Evolutionary conservation across 2,113 vertebrate genomes (phyloP), one percentile per base, ranked within the genome.

Genomic region (Megaceryle maxima): DNA sequence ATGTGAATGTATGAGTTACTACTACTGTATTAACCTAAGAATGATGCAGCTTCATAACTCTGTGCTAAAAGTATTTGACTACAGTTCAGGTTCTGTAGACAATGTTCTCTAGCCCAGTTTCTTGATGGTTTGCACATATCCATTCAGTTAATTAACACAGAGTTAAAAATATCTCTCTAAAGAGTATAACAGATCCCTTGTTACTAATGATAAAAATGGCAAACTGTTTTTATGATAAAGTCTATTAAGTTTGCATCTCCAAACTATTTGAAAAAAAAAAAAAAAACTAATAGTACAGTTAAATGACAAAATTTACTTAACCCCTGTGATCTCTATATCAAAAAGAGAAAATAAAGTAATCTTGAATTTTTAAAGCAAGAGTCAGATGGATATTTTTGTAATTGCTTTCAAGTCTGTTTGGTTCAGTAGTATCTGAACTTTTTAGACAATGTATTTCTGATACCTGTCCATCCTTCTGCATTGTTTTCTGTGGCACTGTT

Each of bases 151-250:
- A 86, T 92, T 88, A 88, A 86, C 35, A 33, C 22, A 66, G 39
- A 92, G 46, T 75, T 93, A 67, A 92, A 95, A 95, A 87, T 94
- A 81, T 56, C 81, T 84, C 46, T 16, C 46, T 75, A 5, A 41
- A 74, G 64, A 78, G 64, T 51, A 43, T 28, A 83, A 70, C 4
- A 7, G 87, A 81, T 69, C 72, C 66, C 43, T 63, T 82, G 39
- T 72, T 69, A 64, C 16, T 62, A 14, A 39, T 81, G 51, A 33
- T 73, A 66, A 85, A 91, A 88, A 78, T 24, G 25, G 67, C 39
- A 68, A 51, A 43, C 33, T 29, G 13, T 12, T 72, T 90, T 31
- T 72, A 88, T 31, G 28, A 16, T 55, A 57, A 51, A 57, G 75
- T 72, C 26, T 48, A 29, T 69, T 62, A 21, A 7, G 21, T 18